Evolutionary conservation across 2,113 vertebrate species (phyloP), one percentile per base, ranked within the genome.

Genomic region (Laticauda laticaudata): DNA sequence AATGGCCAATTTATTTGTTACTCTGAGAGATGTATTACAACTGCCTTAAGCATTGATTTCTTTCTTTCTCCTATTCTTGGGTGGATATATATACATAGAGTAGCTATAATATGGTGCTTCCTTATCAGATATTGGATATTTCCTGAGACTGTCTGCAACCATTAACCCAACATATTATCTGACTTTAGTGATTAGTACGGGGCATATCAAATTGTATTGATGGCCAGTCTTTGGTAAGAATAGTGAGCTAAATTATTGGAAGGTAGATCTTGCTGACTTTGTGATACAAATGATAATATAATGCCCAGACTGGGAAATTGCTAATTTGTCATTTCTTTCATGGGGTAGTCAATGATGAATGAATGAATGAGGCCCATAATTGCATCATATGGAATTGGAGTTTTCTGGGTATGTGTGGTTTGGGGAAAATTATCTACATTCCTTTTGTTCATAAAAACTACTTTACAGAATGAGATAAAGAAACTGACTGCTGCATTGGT

Each of bases 131-230:
- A 97, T 97, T 94, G 97, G 98, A 97, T 97, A 97, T 97, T 97
- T 97, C 97, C 97, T 95, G 96, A 93, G 97, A 96, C 98, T 97
- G 98, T 97, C 98, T 96, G 97, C 96, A 95, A 51, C 97, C 98
- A 98, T 98, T 98, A 98, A 98, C 98, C 98, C 98, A 98, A 97
- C 97, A 92, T 97, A 98, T 98, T 98, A 98, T 98, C 98, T 98
- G 98, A 97, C 98, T 98, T 97, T 97, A 97, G 98, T 98, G 98
- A 98, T 98, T 98, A 98, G 98, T 97, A 95, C 97, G 95, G 96
- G 95, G 97, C 96, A 97, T 97, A 97, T 98, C 98, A 98, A 98
- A 97, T 96, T 91, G 64, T 97, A 98, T 97, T 98, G 98, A 98
- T 98, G 97, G 96, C 96, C 91, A 86, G 94, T 95, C 95, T 94